Evolutionary conservation across 1,140 invertebrate genomes (phyloP), one percentile per base, ranked within the genome.

Genomic region (Artemia franciscana): DNA sequence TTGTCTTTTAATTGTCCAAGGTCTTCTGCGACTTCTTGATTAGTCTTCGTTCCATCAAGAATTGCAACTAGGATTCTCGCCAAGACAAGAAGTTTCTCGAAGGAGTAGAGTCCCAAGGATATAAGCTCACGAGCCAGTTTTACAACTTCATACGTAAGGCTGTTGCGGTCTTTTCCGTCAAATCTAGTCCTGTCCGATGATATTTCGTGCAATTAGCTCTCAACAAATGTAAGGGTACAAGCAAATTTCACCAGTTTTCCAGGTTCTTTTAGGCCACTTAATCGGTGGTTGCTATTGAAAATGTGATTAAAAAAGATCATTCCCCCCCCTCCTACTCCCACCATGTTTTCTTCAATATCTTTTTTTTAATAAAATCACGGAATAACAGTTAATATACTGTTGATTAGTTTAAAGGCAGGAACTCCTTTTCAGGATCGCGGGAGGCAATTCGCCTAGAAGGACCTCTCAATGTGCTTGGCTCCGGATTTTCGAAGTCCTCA

Each of bases 91-190:
- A 99, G 77, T 75, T 97, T 91, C 73, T 85, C 90, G 73, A 98
- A 98, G 73, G 89, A 91, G 75, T 91, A 96, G 77, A 98, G 99
- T 23, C 95, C 95, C 77, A 99, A 99, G 72, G 97, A 96, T 58
- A 98, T 96, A 64, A 99, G 76, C 70, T 98, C 88, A 65, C 92
- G 81, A 5, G 93, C 93, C 62, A 99, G 73, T 74, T 96, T 98
- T 1, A 99, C 91, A 71, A 86, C 88, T 78, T 97, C 91, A 75
- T 89, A 96, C 1, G 93, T 96, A 0, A 97, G 78, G 71, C 96
- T 95, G 73, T 97, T 98, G 73, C 96, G 91, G 70, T 94, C 89
- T 68, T 85, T 82, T 75, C 95, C 88, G 5, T 83, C 82, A 72
- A 95, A 95, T 24, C 88, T 86, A 84, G 88, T 91, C 72, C 84